These are phyloP conservation scores for Acanthosoma haemorrhoidale DNA, from an alignment of 2,888 invertebrate species.

Conservation along the genomic window DNA sequence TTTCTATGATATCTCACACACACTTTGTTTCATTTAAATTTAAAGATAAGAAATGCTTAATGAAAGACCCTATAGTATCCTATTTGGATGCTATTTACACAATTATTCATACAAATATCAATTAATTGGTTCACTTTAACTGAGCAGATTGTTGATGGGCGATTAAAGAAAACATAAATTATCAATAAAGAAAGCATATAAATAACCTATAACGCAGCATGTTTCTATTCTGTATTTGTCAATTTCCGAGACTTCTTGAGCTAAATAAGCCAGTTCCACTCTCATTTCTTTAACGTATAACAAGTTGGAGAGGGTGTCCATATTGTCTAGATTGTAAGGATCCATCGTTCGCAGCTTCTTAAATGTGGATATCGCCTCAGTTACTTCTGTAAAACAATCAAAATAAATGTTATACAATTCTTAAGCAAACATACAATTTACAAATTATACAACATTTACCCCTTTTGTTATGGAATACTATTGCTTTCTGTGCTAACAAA, in stretches of 20 bases:
- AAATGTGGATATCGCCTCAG: constrained; percentile 79
- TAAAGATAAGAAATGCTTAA: no score
- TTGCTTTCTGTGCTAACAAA: constrained; percentile 84
- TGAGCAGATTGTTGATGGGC: no score
- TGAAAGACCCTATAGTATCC: no score
- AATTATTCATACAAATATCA: neutral
- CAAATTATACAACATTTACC: constrained; percentile 50
- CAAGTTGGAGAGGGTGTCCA: constrained; percentile 95
- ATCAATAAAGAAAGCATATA: neutral
- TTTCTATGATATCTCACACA: no score
- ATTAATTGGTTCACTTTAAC: neutral
- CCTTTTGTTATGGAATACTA: constrained; percentile 86
- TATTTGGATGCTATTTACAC: no score
- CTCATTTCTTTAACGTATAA: constrained; percentile 89
- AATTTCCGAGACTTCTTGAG: constrained; percentile 86
- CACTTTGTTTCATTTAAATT: no score
- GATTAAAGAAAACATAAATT: neutral
- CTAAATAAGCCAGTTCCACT: constrained; percentile 85
- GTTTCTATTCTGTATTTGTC: constrained; percentile 97
- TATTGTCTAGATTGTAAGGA: constrained; percentile 89
- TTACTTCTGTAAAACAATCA: constrained; percentile 63
- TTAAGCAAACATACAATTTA: neutral
- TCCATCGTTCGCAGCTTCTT: constrained; percentile 76
- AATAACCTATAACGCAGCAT: constrained; percentile 88
- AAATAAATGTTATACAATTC: constrained; percentile 20